Base-by-base conservation (phyloP, 2,113 vertebrate genomes). In the Cavia aperea region DNA sequence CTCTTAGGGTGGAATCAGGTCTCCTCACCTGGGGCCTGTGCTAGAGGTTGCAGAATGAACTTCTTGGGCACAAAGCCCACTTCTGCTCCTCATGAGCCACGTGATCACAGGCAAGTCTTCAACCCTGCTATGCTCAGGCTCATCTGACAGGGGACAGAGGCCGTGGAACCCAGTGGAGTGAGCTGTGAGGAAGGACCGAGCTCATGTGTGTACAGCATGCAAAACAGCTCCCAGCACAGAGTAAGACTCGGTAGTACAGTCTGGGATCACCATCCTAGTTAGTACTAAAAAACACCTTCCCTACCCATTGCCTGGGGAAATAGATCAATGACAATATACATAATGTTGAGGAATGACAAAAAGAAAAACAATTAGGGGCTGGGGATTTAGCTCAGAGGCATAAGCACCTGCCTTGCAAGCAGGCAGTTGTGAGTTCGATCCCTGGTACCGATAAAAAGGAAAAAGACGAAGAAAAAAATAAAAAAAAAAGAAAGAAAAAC, bases 211-310 rank as follows among this genome's bases (percentile, higher is more conserved):
- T 0, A 65, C 36, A 7, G 15, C 63, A 9, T 36, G 43, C 19
- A 15, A 51, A 14, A 31, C 1, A 2, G n/a, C 3, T 29, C 49
- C 8, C 7, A 24, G 65, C 16, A 8, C 8, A 1, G 7, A 51
- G 29, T 0, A 13, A 18, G 4, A 3, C 29, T 21, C 23, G 1
- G 23, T 13, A 14, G 23, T 6, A 5, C 4, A 1, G 13, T 3
- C 33, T 0, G 24, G 63, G 23, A 2, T 14, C 24, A 0, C 24
- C 13, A 0, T n/a, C 23, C 88, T 29, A 24, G 0, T 8, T 4
- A 5, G 5, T 11, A 9, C 24, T 36, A 4, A 70, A 60, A 84
- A 1, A 29, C 13, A 26, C 49, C 15, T 31, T 1, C n/a, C 0
- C 62, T 15, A 21, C 2, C 36, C 39, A 1, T 1, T 4, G 26